Base-by-base conservation (phyloP, 2,888 invertebrate genomes). In the Copidosoma aretas region DNA sequence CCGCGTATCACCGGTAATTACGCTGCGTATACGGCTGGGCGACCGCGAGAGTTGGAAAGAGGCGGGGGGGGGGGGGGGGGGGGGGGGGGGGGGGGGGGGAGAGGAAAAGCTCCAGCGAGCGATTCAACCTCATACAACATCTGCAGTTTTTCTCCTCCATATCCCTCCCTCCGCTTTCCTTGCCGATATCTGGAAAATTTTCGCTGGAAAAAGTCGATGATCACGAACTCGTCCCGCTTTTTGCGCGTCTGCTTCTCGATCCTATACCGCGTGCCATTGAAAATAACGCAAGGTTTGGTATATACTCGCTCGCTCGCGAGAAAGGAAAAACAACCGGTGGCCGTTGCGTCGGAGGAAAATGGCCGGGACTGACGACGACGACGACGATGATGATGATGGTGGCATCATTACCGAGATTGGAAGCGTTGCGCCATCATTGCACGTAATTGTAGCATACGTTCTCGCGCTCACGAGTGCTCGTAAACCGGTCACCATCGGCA, bases 1-100 rank as follows among this genome's bases (percentile, higher is more conserved):
- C 71, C 73, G 71, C 71, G 61, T 72, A 70, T 68, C 67, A 59
- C 69, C 57, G 70, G 67, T 58, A 65, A 66, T 67, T 72, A 71
- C 60, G 64, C 46, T n/a, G n/a, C n/a, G n/a, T n/a, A n/a, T n/a
- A 46, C 14, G 10, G 46, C 14, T 43, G 21, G 46, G 43, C 43
- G 43, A 2, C 12, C n/a, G 1, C 10, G 41, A 22, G n/a, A 52
- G 10, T 21, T 4, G n/a, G 17, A 22, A 15, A 49, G 25, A 60
- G 49, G 21, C 8, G 39, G 60, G 19, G 15, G 19, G 64, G 19
- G n/a, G n/a, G n/a, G 17, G 17, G 19, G 25, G 25, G 49, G 49
- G 21, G 3, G 39, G 60, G 19, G 15, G 19, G 64, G 19, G n/a
- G n/a, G n/a, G n/a, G n/a, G n/a, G n/a, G n/a, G n/a, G n/a, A n/a